Evolutionary conservation across 2,888 invertebrate species (phyloP).

Genomic region (Lottia scabra): DNA sequence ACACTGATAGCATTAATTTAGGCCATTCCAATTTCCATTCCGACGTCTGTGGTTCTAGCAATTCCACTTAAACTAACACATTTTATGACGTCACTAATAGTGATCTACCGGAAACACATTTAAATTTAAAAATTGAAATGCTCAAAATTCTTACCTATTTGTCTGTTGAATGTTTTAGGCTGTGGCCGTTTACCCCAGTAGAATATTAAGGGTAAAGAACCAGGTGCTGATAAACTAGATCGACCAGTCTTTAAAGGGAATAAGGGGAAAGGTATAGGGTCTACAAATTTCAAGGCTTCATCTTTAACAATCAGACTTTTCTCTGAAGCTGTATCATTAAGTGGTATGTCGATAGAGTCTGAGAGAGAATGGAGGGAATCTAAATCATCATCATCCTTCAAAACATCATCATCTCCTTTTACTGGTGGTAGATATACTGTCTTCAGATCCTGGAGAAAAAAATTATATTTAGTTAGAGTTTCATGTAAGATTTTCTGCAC

Average conservation of each 20-base stretch:
- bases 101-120: no score
- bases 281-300: conserved; percentile 39
- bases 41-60: no score
- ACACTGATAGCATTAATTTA: no score
- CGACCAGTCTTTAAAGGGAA: conserved; percentile 55
- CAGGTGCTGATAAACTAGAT: conserved; percentile 52
- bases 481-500: no score
- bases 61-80: no score
- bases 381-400: conserved; percentile 36
- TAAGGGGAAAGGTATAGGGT: conserved; percentile 58
- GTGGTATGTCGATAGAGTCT: conserved; percentile 48
- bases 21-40: no score
- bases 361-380: conserved; percentile 37
- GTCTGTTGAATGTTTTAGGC: conserved; percentile 52
- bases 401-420: conserved; percentile 53
- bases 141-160: conserved; percentile 48
- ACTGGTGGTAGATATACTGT: conserved; percentile 48
- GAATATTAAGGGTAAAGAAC: conserved; percentile 57
- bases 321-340: conserved; percentile 27
- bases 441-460: conserved; percentile 43
- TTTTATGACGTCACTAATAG: no score
- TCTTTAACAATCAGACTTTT: conserved; percentile 23
- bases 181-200: conserved; percentile 57
- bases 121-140: neutral
- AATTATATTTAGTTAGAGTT: no score